Conservation (phyloP, 2,797 vertebrate species). For the Sparus aurata region DNA sequence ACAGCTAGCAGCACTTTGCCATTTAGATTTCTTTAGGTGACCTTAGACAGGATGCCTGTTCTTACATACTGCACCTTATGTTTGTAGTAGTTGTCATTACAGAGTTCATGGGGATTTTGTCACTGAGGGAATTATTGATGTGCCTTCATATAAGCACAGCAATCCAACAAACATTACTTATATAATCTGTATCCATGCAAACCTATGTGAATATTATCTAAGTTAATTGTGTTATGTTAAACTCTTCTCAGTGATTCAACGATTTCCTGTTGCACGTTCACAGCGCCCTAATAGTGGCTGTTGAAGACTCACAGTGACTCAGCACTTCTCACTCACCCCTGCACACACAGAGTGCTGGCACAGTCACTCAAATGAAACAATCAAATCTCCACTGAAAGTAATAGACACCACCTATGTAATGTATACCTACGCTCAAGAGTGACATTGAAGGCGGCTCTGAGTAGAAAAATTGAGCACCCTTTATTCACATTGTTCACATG, state of each 20-base stretch:
- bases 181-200: not conserved
- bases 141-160: not conserved
- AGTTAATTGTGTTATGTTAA: not conserved
- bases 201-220: not conserved
- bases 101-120: not conserved
- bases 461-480: not conserved
- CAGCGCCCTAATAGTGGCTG: not conserved
- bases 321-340: constrained; percentile 55
- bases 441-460: not conserved
- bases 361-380: not conserved
- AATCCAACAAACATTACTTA: not conserved
- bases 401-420: not conserved
- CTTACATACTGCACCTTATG: too few relatives aligned
- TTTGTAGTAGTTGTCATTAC: too few relatives aligned
- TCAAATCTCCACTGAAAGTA: not conserved
- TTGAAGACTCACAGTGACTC: constrained; percentile 65
- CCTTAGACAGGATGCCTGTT: too few relatives aligned
- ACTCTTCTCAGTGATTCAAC: not conserved
- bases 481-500: not conserved
- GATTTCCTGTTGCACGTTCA: not conserved
- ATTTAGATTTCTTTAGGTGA: too few relatives aligned
- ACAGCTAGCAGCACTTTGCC: too few relatives aligned
- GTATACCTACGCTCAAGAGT: rapidly evolving
- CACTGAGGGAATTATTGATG: not conserved
- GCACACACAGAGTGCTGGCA: not conserved